Conservation (phyloP, 2,113 vertebrate genomes). For the Scomber scombrus region DNA sequence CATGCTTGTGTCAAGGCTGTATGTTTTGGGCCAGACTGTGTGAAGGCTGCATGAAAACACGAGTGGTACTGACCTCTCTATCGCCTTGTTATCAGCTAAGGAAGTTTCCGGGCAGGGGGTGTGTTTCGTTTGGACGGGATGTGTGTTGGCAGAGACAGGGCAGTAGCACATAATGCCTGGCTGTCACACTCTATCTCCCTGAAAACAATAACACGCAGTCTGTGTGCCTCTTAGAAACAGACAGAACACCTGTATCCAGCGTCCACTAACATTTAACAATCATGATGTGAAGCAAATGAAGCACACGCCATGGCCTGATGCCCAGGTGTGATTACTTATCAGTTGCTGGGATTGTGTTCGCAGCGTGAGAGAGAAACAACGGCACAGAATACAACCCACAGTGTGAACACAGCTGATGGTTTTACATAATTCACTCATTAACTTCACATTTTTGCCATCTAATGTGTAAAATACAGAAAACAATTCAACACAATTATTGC, state of each 20-base stretch:
- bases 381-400: conserved; percentile 15
- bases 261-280: background rate
- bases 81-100: conserved; percentile 69
- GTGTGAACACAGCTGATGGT: background rate
- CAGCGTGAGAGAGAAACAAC: conserved; percentile 27
- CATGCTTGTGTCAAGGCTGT: conserved; percentile 19
- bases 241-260: conserved; percentile 37
- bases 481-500: too few relatives aligned
- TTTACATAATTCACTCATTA: background rate
- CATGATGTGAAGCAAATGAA: background rate
- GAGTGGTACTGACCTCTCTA: conserved; percentile 40
- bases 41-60: conserved; percentile 42
- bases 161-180: conserved; percentile 21
- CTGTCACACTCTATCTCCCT: conserved; percentile 52
- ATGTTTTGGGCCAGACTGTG: conserved; percentile 27
- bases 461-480: too few relatives aligned
- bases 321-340: background rate
- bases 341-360: background rate
- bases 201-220: conserved; percentile 61
- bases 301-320: background rate
- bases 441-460: too few relatives aligned
- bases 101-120: conserved; percentile 64
- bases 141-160: conserved; percentile 47
- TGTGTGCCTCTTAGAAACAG: conserved; percentile 17
- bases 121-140: conserved; percentile 69